Evolutionary conservation across 2,888 invertebrate genomes (phyloP), one percentile per base, ranked within the genome.

Genomic region (Tenthredo mesomela): DNA sequence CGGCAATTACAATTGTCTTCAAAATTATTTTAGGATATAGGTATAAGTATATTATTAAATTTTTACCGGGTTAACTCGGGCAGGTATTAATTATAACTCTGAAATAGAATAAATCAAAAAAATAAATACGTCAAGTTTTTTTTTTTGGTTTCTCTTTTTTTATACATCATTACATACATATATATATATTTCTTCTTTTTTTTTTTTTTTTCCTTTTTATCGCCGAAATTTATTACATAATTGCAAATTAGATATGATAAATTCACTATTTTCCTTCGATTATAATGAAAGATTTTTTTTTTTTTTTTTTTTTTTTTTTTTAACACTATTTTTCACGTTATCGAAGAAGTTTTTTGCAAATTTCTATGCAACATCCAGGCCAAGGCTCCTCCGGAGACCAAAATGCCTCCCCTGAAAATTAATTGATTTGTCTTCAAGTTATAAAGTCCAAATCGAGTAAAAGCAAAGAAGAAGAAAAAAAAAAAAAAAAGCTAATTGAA

Each of bases 401-500:
- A 9, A 10, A 91, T 25, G 33, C 91, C 87, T 83, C 91, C 86
- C 91, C 92, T 92, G 86, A 84, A 85, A 86, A 87, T 18, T n/a
- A n/a, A n/a, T 54, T 54, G 7, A n/a, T 71, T 40, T n/a, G 71
- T 15, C 3, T 47, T 47, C 15, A 1, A 21, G 12, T 18, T 2
- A 21, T 7, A 18, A 21, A 77, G 7, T 7, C 0, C 10, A 77
- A 75, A n/a, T 47, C 18, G 12, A 29, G 12, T 12, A 15, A 15
- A 25, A 21, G 15, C 25, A 15, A 15, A 21, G 2, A 18, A 37
- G 1, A 37, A 37, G 7, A 37, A 7, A 37, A 37, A 37, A 7
- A 7, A 37, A 37, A 37, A 37, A 37, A 25, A 15, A 65, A 25
- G 5, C 21, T 21, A 43, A 25, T 67, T 1, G 7, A 54, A 54